Percentiles rank a stretch among this genome's conserved stretches.
These are phyloP conservation scores for Noturus placidus DNA, from an alignment of 2,113 vertebrate species.

Conservation along the genomic window DNA sequence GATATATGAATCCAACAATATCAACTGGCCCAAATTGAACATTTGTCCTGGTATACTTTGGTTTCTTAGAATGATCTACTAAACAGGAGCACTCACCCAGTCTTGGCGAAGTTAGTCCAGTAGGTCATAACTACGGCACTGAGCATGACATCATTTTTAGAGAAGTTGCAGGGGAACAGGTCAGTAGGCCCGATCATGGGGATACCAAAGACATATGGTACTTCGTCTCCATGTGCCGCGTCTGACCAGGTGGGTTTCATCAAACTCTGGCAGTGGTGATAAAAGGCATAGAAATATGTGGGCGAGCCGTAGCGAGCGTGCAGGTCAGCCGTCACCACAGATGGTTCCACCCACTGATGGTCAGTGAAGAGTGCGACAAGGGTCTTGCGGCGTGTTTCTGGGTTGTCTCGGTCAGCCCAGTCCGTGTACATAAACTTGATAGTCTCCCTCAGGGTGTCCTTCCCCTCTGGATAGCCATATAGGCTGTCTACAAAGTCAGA, in stretches of 20 bases:
- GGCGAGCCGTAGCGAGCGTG: slow-evolving; percentile 96
- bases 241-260: slow-evolving; percentile 99
- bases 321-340: slow-evolving; percentile 94
- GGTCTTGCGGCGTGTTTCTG: slow-evolving; percentile 93
- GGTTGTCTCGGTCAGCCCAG: slow-evolving; percentile 97
- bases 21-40: background rate
- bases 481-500: slow-evolving; percentile 98
- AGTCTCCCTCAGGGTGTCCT: slow-evolving; percentile 94
- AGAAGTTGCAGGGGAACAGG: slow-evolving; percentile 98
- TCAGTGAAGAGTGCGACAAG: slow-evolving; percentile 97
- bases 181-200: slow-evolving; percentile 98
- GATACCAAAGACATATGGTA: slow-evolving; percentile 96
- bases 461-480: slow-evolving; percentile 96
- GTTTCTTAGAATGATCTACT: background rate
- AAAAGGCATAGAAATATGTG: slow-evolving; percentile 98
- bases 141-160: slow-evolving; percentile 98
- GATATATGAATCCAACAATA: background rate
- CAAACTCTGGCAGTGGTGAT: slow-evolving; percentile 99
- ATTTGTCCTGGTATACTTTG: background rate
- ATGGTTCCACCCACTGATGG: slow-evolving; percentile 98
- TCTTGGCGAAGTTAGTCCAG: slow-evolving; percentile 99
- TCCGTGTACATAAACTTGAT: slow-evolving; percentile 99
- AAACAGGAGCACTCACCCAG: slow-evolving; percentile 81
- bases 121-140: slow-evolving; percentile 99
- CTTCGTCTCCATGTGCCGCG: slow-evolving; percentile 95